Base-by-base conservation (phyloP, 2,797 vertebrate genomes). In the Mormyrus proboscirostris region DNA sequence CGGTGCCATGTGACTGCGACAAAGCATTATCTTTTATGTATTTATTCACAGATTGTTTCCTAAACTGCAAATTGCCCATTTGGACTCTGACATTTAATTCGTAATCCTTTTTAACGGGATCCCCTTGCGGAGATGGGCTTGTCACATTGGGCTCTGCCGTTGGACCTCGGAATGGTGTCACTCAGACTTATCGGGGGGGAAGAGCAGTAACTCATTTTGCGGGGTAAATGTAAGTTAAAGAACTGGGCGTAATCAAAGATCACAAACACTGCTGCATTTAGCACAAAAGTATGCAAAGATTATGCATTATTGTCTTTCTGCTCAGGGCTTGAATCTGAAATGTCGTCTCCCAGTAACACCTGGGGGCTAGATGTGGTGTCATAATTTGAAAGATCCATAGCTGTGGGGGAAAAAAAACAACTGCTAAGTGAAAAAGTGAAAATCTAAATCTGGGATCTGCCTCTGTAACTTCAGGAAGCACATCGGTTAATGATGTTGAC, bases 381-480 rank as follows among this genome's bases (percentile, higher is more conserved):
- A 76, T 76, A 38, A 76, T 76, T 73, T 76, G 38, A 82, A 82
- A 82, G 76, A 82, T 47, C 76, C 76, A 22, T 44, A 44, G 16
- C 76, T 82, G 76, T 82, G 76, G 76, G 76, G 2, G 16, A 14
- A 47, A 38, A 38, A 41, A 82, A 82, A 47, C 16, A 44, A 82
- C 38, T 16, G 69, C 33, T 76, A 76, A 76, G 33, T 76, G 5
- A 76, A 76, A 76, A 38, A 76, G 33, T 76, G 41, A 44, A 82
- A 82, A 82, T 82, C 76, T 82, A 82, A 82, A 82, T 47, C 76
- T 82, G 76, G 76, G 41, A 47, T 44, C 76, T 82, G 76, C 41
- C 19, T 19, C 38, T 82, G 16, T 82, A 82, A 44, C 76, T 47
- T 76, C 33, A 76, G 69, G 69, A 76, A 38, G 69, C 29, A 73